Percentiles rank a stretch among this genome's conserved stretches.
Evolutionary conservation across 2,797 vertebrate species (phyloP).

Genomic region (Neosalanx taihuensis): DNA sequence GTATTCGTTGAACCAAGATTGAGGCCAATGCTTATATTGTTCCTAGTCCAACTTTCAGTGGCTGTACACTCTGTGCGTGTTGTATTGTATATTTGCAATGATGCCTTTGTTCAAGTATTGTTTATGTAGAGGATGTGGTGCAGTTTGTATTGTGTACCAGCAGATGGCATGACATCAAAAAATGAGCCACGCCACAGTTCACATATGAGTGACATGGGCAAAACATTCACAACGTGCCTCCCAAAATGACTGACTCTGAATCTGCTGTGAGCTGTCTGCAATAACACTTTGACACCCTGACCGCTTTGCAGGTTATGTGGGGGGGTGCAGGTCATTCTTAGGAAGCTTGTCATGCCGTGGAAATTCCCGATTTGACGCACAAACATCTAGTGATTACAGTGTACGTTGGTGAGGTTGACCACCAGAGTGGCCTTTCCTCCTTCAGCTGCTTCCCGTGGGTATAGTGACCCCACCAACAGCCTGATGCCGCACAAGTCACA

Average conservation of each 20-base stretch:
- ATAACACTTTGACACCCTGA: conserved; percentile 9
- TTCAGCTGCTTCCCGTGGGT: conserved; percentile 20
- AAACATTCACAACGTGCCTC: neutral
- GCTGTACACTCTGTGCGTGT: conserved; percentile 11
- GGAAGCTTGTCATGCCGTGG: conserved; percentile 45
- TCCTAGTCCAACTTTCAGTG: conserved; percentile 18
- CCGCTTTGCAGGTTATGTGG: conserved; percentile 53
- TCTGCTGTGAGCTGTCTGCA: neutral
- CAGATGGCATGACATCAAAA: conserved; percentile 51
- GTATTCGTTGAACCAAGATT: conserved; percentile 33
- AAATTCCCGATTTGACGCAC: conserved; percentile 41
- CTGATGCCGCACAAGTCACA: conserved; percentile 47
- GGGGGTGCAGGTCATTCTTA: conserved; percentile 56
- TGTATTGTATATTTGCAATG: neutral
- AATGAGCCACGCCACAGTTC: neutral
- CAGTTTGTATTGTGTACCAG: conserved; percentile 32
- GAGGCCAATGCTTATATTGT: conserved; percentile 26
- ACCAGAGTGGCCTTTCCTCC: conserved; percentile 26
- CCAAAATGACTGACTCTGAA: neutral
- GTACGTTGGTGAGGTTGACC: conserved; percentile 38
- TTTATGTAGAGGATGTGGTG: neutral
- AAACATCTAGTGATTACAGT: conserved; percentile 27
- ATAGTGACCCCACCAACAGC: conserved; percentile 20
- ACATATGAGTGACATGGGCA: neutral
- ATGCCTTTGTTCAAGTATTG: neutral